Percentiles rank a stretch among this genome's conserved stretches.
phyloP scores from a whole-genome alignment of 2,113 vertebrate species.

The Pongo abelii region DNA sequence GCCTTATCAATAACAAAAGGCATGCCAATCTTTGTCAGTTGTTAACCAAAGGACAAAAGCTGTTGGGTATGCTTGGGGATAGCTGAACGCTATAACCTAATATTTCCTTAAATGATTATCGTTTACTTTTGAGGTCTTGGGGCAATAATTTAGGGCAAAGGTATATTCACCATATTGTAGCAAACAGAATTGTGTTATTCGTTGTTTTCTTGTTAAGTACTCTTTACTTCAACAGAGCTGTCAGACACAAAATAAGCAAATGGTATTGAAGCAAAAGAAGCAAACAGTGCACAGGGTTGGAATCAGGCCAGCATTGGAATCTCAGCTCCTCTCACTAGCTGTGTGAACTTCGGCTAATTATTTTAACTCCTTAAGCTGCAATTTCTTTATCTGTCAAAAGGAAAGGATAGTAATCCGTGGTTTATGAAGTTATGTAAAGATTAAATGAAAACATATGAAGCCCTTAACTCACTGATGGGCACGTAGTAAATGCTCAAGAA shows the following conservation, averaged over 20 bases:
- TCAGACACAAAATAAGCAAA: neutral
- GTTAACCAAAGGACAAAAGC: neutral
- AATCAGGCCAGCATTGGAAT: neutral
- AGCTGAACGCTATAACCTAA: neutral
- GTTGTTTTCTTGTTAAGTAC: neutral
- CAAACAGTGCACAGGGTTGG: neutral
- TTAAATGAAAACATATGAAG: neutral
- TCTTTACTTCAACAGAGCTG: neutral
- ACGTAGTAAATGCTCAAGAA: neutral
- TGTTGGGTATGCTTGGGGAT: neutral
- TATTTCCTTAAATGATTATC: neutral
- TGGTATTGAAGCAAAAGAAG: neutral
- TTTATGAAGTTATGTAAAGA: neutral
- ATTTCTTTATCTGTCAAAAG: neutral
- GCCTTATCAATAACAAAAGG: neutral
- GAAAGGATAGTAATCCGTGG: neutral
- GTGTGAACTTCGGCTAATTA: neutral
- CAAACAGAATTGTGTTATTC: neutral
- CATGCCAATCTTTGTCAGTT: neutral
- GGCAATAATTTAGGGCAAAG: neutral
- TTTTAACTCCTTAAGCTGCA: neutral
- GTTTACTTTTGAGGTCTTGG: neutral
- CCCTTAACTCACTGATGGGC: neutral
- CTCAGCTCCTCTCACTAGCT: neutral
- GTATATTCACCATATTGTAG: neutral